Base-by-base conservation (phyloP, 1,140 invertebrate species). In the Zaprionus tsacasi region DNA sequence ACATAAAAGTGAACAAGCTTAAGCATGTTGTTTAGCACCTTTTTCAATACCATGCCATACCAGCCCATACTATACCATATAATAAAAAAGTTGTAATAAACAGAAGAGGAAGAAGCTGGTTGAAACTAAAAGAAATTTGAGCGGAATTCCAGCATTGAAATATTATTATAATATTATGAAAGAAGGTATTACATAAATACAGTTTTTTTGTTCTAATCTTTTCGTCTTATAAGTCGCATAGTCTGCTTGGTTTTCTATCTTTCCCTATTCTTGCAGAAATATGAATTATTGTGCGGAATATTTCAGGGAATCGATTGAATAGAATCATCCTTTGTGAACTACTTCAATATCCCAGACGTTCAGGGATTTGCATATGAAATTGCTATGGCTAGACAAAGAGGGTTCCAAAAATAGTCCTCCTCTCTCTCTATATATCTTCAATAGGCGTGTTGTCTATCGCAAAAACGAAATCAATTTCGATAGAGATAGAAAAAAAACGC, bases 401-500 rank as follows among this genome's bases (percentile, higher is more conserved):
- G 27, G 33, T 35, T 40, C 15, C 21, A 69, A 69, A 73, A 73
- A 73, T 73, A 73, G 50, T 45, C 13, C 13, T 33, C 30, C n/a
- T 38, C 27, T 3, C 27, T 30, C 27, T 21, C 21, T 21, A 1
- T 21, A 1, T 3, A 1, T 30, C 3, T 12, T 11, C 11, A 12
- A 55, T 45, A 15, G 40, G 40, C 40, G 40, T 12, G 35, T 35
- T 35, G 27, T 35, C 10, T 50, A 10, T 50, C 17, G 45, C 17
- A 50, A 30, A 64, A 61, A 68, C 58, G 57, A 74, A 74, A 69
- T 69, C 59, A 69, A 78, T 74, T 69, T 64, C 11, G 17, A 25
- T 21, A 25, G 25, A 50, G 45, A 50, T 7, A 48, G 45, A 48
- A 25, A 17, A 43, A n/a, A 12, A 78, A 75, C 59, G 66, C 67